Percentiles rank a stretch among this genome's conserved stretches.
These are phyloP conservation scores for Drosophila aff. DNA, from an alignment of 1,140 invertebrate genomes.

Conservation along the genomic window DNA sequence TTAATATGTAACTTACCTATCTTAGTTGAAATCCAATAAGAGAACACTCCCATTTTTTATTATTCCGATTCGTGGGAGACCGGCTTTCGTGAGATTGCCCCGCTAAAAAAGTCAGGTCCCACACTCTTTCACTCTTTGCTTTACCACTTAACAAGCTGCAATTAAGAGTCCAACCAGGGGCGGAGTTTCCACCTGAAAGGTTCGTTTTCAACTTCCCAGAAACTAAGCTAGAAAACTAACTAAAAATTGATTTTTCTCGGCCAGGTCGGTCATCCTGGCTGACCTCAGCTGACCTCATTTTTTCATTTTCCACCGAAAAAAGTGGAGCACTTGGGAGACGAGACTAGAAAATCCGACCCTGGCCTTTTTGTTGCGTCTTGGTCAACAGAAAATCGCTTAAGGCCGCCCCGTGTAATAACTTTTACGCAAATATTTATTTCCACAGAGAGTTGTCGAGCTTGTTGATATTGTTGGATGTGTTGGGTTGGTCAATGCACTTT, in stretches of 20 bases:
- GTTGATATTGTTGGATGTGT: slow-evolving; percentile 24
- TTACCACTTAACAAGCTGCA: slow-evolving; percentile 43
- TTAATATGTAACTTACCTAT: neutral
- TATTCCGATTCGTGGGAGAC: slow-evolving; percentile 21
- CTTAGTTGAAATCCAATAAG: neutral
- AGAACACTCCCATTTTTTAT: neutral
- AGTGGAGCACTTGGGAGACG: neutral
- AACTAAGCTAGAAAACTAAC: neutral
- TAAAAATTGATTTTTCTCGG: slow-evolving; percentile 32
- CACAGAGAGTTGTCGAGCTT: slow-evolving; percentile 21
- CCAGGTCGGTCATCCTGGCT: slow-evolving; percentile 19
- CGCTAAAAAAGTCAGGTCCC: slow-evolving; percentile 23
- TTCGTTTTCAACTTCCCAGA: neutral
- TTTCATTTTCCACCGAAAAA: slow-evolving; percentile 5
- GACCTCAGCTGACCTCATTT: slow-evolving; percentile 38
- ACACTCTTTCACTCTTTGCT: slow-evolving; percentile 31
- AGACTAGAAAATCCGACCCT: slow-evolving; percentile 29
- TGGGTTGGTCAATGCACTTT: slow-evolving; percentile 56
- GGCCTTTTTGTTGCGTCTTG: slow-evolving; percentile 34
- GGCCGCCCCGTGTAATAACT: slow-evolving; percentile 39
- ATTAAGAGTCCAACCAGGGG: slow-evolving; percentile 36
- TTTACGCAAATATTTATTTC: slow-evolving; percentile 45
- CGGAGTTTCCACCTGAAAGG: neutral
- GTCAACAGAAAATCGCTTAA: slow-evolving; percentile 36
- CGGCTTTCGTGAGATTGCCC: slow-evolving; percentile 29